Base-by-base conservation (phyloP, 2,113 vertebrate genomes). In the Glaucomys volans region DNA sequence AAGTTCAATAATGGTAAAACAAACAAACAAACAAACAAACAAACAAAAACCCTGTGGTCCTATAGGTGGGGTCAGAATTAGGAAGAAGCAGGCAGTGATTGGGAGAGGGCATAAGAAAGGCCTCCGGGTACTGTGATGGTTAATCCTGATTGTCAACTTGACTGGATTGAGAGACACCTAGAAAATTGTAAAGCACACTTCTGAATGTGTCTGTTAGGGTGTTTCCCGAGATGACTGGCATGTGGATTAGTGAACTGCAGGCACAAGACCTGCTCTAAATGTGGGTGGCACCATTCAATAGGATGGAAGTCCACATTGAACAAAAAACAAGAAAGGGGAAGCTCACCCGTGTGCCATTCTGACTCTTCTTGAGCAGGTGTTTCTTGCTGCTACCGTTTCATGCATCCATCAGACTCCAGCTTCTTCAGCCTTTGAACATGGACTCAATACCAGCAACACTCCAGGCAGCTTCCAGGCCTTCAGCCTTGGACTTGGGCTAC, bases 41-140 rank as follows among this genome's bases (percentile, higher is more conserved):
- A n/a, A n/a, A n/a, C n/a, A n/a, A n/a, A n/a, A n/a, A n/a, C n/a
- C 42, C 5, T 42, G 3, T 42, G 35, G 1, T 87, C 69, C 8
- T 20, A 44, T 44, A 75, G 3, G 40, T 86, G 35, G 17, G 40
- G 35, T 22, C 22, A 52, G 8, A 18, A 54, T 80, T 54, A 76
- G 47, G 24, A 69, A 3, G 18, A 72, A 69, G 44, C 32, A 18
- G 0, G 5, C 5, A 5, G 37, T 26, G 30, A 47, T 2, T 69
- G 52, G 4, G 28, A 62, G 10, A 0, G 4, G 47, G 2, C 24
- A 6, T 9, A 12, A 42, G 12, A 44, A 42, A n/a, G 75, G 1
- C 16, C 57, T 85, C 30, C 5, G 40, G 20, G 32, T 28, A 0
- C 18, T 10, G 37, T 24, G 30, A 37, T 57, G 32, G 35, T 37